Conservation (phyloP, 2,797 vertebrate genomes). For the Pangasius sanitwongsei region DNA sequence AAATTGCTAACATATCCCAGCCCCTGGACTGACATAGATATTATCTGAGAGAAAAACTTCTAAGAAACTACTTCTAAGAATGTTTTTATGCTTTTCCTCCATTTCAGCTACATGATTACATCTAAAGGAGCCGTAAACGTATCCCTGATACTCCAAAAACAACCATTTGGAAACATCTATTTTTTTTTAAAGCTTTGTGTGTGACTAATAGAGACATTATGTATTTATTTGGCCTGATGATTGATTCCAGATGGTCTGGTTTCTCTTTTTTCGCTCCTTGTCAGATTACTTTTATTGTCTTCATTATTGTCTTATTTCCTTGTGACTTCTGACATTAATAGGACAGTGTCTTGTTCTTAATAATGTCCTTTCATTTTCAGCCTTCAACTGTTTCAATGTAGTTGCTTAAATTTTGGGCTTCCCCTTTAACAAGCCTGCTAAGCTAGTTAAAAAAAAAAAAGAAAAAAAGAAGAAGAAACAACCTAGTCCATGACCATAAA, state of each 20-base stretch:
- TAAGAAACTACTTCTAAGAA: background rate
- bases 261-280: background rate
- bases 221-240: conserved; percentile 12
- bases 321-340: background rate
- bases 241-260: conserved; percentile 18
- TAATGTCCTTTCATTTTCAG: background rate
- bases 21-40: background rate
- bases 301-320: background rate
- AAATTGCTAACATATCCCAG: background rate
- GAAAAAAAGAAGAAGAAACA: conserved; percentile 64
- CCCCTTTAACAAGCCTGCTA: conserved; percentile 67
- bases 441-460: conserved; percentile 25
- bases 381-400: no score
- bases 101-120: background rate
- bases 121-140: background rate
- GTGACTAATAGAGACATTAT: conserved; percentile 32
- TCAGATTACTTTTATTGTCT: background rate
- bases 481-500: conserved; percentile 81
- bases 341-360: background rate
- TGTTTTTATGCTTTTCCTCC: background rate
- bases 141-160: background rate
- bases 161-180: background rate
- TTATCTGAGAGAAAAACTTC: background rate
- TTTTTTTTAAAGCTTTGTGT: background rate
- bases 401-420: background rate